Evolutionary conservation across 2,113 vertebrate genomes (phyloP).

Genomic region (Dascyllus trimaculatus): DNA sequence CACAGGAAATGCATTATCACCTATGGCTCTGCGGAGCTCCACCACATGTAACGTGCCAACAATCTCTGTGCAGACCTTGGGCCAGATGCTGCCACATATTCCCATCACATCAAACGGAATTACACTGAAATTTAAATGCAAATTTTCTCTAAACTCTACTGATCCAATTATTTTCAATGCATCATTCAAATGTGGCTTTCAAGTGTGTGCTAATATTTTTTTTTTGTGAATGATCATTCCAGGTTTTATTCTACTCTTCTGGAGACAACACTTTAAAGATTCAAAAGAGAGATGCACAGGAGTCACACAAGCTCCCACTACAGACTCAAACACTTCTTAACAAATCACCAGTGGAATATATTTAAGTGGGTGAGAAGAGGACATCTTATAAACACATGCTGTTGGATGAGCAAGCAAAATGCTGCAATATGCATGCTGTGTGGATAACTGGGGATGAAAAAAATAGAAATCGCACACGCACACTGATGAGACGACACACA

Average conservation of each 20-base stretch:
- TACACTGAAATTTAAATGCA: conserved; percentile 52
- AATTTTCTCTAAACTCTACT: conserved; percentile 56
- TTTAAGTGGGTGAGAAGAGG: conserved; percentile 47
- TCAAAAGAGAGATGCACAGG: conserved; percentile 55
- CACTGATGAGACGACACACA: background rate
- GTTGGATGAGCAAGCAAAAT: conserved; percentile 54
- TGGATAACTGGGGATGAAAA: conserved; percentile 36
- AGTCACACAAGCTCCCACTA: conserved; percentile 35
- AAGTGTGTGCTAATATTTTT: conserved; percentile 35
- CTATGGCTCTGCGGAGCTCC: conserved; percentile 39
- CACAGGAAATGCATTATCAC: conserved; percentile 82
- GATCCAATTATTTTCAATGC: conserved; percentile 71
- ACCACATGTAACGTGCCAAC: conserved; percentile 38
- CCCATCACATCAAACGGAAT: conserved; percentile 59
- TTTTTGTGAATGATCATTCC: conserved; percentile 53
- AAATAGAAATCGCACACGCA: conserved; percentile 30
- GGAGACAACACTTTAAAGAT: conserved; percentile 65
- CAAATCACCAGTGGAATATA: conserved; percentile 51
- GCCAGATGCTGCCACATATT: conserved; percentile 32
- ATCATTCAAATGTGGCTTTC: conserved; percentile 28
- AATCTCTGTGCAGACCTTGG: conserved; percentile 46
- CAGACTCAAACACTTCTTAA: conserved; percentile 37
- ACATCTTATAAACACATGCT: conserved; percentile 53
- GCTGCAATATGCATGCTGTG: conserved; percentile 64
- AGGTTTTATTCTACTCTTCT: conserved; percentile 67